Conservation (phyloP, 2,113 vertebrate species). For the Camelus bactrianus region DNA sequence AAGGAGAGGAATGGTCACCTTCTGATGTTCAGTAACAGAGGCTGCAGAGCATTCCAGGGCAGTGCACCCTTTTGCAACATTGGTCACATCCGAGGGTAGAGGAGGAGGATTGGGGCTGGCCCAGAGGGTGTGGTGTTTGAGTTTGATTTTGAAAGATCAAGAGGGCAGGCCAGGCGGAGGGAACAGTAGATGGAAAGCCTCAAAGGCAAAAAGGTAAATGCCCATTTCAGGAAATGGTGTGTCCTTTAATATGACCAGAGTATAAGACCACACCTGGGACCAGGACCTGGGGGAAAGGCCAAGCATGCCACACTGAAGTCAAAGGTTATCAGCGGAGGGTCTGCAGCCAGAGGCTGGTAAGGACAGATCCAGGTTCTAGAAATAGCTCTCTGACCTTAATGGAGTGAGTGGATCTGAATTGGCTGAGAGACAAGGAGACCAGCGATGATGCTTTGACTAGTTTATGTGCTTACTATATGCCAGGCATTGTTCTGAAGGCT, state of each 20-base stretch:
- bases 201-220: neutral
- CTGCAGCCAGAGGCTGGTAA: neutral
- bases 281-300: neutral
- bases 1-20: neutral
- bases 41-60: neutral
- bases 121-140: neutral
- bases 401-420: neutral
- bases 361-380: neutral
- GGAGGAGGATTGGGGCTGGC: neutral
- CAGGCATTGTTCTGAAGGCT: neutral
- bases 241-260: neutral
- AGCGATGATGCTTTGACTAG: neutral
- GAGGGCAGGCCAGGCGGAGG: neutral
- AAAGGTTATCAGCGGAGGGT: neutral
- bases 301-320: neutral
- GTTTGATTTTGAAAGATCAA: neutral
- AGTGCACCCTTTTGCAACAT: neutral
- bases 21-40: neutral
- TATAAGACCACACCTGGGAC: neutral
- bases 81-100: neutral
- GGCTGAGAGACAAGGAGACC: neutral
- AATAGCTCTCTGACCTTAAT: neutral
- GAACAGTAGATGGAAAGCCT: neutral
- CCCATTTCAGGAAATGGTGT: neutral
- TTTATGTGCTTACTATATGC: neutral